These are phyloP conservation scores for Oxyruncus cristatus DNA, from an alignment of 2,113 vertebrate genomes.

Conservation along the genomic window DNA sequence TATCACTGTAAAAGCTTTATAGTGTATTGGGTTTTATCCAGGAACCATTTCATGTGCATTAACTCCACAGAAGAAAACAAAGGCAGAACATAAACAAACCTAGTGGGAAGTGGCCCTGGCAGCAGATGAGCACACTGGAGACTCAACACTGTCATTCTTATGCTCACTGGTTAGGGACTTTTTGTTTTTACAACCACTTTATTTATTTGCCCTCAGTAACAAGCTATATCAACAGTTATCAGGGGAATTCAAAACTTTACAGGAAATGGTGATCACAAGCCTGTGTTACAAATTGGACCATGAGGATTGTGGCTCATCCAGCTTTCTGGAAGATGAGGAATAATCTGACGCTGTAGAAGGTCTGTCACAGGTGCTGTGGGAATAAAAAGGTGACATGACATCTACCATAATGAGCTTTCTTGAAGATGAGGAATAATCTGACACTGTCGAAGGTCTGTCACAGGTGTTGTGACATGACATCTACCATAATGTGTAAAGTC, in stretches of 20 bases:
- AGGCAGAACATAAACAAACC: background rate
- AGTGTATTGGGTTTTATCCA: background rate
- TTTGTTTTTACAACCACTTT: background rate
- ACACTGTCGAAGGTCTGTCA: background rate
- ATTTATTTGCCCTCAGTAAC: background rate
- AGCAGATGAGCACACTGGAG: background rate
- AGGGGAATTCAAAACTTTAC: background rate
- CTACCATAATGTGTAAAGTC: background rate
- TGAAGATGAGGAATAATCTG: background rate
- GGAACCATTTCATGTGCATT: background rate
- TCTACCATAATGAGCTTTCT: background rate
- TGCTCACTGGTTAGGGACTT: background rate
- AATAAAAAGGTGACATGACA: background rate
- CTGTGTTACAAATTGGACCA: background rate
- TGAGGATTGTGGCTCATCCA: background rate
- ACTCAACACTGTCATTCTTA: background rate
- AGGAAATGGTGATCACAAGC: background rate
- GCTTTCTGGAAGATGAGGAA: background rate
- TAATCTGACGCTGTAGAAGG: background rate
- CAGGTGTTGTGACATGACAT: background rate
- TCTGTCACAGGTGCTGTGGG: background rate
- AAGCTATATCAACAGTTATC: background rate
- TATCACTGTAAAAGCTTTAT: background rate
- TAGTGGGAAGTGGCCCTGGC: background rate
- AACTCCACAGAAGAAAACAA: background rate